phyloP scores from a whole-genome alignment of 2,113 vertebrate species.

The Phylloscopus trochiloides region DNA sequence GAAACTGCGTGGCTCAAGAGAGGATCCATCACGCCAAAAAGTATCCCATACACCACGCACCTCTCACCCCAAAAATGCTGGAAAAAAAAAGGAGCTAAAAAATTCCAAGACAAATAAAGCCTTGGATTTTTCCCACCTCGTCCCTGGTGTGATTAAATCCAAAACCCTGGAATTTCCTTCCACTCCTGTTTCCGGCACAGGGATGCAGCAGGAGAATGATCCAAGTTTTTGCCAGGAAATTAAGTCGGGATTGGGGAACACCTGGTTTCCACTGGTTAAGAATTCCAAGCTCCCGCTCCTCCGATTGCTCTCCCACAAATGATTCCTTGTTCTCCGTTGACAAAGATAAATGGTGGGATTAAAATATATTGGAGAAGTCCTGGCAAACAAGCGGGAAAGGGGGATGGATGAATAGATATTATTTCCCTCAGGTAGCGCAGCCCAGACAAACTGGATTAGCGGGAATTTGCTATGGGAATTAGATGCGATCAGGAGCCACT shows the following conservation, averaged over 20 bases:
- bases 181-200: slow-evolving; percentile 73
- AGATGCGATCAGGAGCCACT: slow-evolving; percentile 90
- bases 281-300: slow-evolving; percentile 77
- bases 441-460: slow-evolving; percentile 93
- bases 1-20: background rate
- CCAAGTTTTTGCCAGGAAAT: slow-evolving; percentile 81
- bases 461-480: slow-evolving; percentile 96
- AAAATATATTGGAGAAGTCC: slow-evolving; percentile 98
- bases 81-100: background rate
- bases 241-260: slow-evolving; percentile 77
- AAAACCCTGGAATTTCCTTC: background rate
- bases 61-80: background rate
- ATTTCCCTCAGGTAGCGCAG: slow-evolving; percentile 97
- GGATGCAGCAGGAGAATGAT: slow-evolving; percentile 78
- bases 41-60: fast-evolving
- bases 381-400: slow-evolving; percentile 74
- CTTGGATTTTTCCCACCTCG: background rate
- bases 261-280: slow-evolving; percentile 86
- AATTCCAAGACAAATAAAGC: background rate
- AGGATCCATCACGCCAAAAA: background rate
- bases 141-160: slow-evolving; percentile 25
- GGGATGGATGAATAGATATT: slow-evolving; percentile 82
- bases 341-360: slow-evolving; percentile 99
- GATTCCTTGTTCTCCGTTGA: slow-evolving; percentile 94
- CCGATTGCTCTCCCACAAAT: slow-evolving; percentile 91